Base-by-base conservation (phyloP, 2,797 vertebrate genomes). In the Lemur catta region DNA sequence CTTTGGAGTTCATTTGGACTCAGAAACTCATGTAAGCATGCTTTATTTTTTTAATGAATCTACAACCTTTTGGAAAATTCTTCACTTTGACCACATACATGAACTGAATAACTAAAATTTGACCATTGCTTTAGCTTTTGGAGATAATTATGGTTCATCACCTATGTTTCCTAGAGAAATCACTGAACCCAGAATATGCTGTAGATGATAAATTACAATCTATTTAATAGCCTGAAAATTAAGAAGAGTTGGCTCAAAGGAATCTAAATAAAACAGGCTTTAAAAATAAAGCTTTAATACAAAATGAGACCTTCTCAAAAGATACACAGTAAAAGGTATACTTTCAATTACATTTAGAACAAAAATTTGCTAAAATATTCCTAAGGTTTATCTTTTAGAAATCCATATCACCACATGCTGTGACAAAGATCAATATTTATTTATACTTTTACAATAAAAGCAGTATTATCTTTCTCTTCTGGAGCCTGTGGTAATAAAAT, bases 381-480 rank as follows among this genome's bases (percentile, higher is more conserved):
- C 35, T 71, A 61, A 65, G 22, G 7, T 46, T 15, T 65, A 71
- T 41, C 43, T 74, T 87, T 79, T 74, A 84, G 78, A 94, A 93
- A 72, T 79, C 12, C 55, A 0, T 69, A 38, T 55, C 26, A 82
- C 20, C 46, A 59, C 74, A 67, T 38, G 22, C 14, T 26, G n/a
- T 74, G 84, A 92, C 18, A 35, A 95, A 75, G 35, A 80, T 89
- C 85, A 86, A 80, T 94, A 94, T 95, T 94, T 96, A 91, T 89
- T 94, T 93, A 74, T 67, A 35, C 33, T n/a, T 67, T 93, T 97
- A 87, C 28, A 85, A 28, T 50, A 88, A 84, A 96, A 93, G 20
- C 5, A 38, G 10, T 38, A 9, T 55, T 84, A 12, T 67, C 59
- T 94, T 87, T 94, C 17, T 93, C 57, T 52, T 91, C n/a, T 63